Conservation (phyloP, 1,140 invertebrate species). For the Daktulosphaira vitifoliae region DNA sequence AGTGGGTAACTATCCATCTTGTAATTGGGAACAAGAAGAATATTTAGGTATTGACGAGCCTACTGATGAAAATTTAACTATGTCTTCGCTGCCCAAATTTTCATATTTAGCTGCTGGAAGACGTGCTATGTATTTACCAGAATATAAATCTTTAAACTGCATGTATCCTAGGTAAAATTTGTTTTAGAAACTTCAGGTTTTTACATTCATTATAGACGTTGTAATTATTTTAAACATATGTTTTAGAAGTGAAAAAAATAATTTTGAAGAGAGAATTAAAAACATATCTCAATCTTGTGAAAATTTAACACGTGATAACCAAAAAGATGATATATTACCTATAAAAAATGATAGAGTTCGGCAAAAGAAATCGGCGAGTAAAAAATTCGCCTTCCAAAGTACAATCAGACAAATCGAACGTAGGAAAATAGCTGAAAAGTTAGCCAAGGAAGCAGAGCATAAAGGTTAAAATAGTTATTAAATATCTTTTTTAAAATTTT, state of each 20-base stretch:
- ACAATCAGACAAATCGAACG: conserved; percentile 69
- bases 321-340: not conserved
- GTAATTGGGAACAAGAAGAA: conserved; percentile 32
- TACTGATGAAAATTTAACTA: not conserved
- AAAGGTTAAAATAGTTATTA: conserved; percentile 46
- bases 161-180: conserved; percentile 19
- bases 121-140: conserved; percentile 71
- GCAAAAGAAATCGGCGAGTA: not conserved
- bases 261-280: not conserved
- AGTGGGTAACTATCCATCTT: conserved; percentile 22
- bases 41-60: conserved; percentile 36
- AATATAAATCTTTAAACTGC: conserved; percentile 43
- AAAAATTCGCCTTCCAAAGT: conserved; percentile 69
- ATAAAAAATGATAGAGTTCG: not conserved
- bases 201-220: too few species aligned
- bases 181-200: too few species aligned
- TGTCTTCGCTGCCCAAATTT: conserved; percentile 44
- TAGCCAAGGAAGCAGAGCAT: conserved; percentile 62
- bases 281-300: conserved; percentile 39
- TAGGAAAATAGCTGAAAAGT: conserved; percentile 59
- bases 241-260: conserved; percentile 15
- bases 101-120: conserved; percentile 50
- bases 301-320: conserved; percentile 36
- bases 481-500: not conserved
- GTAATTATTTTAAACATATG: conserved; percentile 8